A percentile compares a stretch with the other conserved stretches of the same genome.
These are phyloP conservation scores for Pyralis farinalis DNA, from an alignment of 2,888 invertebrate species.

Conservation along the genomic window DNA sequence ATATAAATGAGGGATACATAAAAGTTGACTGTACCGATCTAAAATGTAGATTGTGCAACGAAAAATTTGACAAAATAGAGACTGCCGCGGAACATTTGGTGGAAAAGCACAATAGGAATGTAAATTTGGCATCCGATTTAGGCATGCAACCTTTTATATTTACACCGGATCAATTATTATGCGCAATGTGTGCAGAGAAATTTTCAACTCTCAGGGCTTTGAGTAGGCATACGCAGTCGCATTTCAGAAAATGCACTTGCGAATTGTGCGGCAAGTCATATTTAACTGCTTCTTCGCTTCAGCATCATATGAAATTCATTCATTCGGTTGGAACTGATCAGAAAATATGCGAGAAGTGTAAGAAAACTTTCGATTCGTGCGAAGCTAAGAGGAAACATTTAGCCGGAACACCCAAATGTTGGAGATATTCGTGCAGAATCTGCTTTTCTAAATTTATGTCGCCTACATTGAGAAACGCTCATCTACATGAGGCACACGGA, in stretches of 20 bases:
- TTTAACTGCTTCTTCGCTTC: conserved; percentile 35
- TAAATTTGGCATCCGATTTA: conserved; percentile 37
- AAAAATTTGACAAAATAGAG: conserved; percentile 28
- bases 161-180: conserved; percentile 37
- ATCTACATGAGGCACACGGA: conserved; percentile 42
- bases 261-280: conserved; percentile 57
- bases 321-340: conserved; percentile 24
- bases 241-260: conserved; percentile 51
- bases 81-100: conserved; percentile 38
- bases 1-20: conserved; percentile 27
- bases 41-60: conserved; percentile 43
- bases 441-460: conserved; percentile 48
- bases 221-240: conserved; percentile 48
- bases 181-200: conserved; percentile 42
- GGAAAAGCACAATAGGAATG: conserved; percentile 28
- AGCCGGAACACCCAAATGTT: conserved; percentile 36
- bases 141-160: conserved; percentile 52
- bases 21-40: conserved; percentile 54
- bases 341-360: conserved; percentile 40
- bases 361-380: conserved; percentile 31
- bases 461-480: conserved; percentile 35
- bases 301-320: conserved; percentile 31
- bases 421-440: conserved; percentile 41
- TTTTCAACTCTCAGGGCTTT: conserved; percentile 40
- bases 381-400: conserved; percentile 45